These are phyloP conservation scores for Cyprinodon brontotheroides DNA, from an alignment of 2,113 vertebrate species.

Conservation along the genomic window DNA sequence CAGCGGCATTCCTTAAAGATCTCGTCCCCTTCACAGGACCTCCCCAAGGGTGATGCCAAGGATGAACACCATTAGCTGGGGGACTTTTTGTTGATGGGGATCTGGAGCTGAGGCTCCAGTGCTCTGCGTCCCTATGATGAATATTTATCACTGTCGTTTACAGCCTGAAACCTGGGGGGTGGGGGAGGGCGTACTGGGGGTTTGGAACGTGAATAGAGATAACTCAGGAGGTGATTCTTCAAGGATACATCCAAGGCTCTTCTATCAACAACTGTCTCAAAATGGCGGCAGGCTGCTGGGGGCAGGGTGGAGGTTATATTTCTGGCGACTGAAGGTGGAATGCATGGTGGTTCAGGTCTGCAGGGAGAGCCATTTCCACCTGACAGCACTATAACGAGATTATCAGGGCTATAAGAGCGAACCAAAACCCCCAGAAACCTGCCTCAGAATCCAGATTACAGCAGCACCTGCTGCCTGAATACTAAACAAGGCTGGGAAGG, in stretches of 20 bases:
- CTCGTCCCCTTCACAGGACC: constrained; percentile 58
- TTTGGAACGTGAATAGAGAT: constrained; percentile 69
- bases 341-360: constrained; percentile 56
- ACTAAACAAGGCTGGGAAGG: constrained; percentile 64
- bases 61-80: constrained; percentile 72
- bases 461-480: constrained; percentile 62
- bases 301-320: constrained; percentile 14
- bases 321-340: constrained; percentile 63
- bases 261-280: constrained; percentile 72
- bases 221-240: constrained; percentile 75
- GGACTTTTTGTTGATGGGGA: constrained; percentile 70
- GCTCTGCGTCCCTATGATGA: constrained; percentile 58
- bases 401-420: constrained; percentile 76
- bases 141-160: constrained; percentile 72
- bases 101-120: constrained; percentile 47
- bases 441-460: constrained; percentile 68
- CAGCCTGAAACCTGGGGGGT: constrained; percentile 60
- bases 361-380: constrained; percentile 67
- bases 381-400: constrained; percentile 77
- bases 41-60: constrained; percentile 58
- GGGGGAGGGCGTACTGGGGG: constrained; percentile 33
- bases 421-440: constrained; percentile 67
- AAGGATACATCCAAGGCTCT: constrained; percentile 74
- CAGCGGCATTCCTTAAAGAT: constrained; percentile 69
- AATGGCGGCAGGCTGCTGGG: constrained; percentile 62